Base-by-base conservation (phyloP, 2,888 invertebrate genomes). In the Noctua janthina region DNA sequence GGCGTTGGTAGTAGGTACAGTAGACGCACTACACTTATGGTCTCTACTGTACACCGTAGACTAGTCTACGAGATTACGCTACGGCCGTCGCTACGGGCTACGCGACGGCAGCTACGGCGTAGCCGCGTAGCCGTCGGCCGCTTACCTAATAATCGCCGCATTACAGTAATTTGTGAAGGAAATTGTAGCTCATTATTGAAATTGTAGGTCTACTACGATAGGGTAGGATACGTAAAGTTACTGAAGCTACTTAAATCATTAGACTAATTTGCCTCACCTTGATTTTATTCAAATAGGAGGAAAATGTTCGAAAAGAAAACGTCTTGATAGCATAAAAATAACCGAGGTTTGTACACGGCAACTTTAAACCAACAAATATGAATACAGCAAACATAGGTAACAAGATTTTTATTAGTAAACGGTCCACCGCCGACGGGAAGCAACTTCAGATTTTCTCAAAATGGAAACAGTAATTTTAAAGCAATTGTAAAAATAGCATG, bases 51-150 rank as follows among this genome's bases (percentile, higher is more conserved):
- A n/a, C n/a, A n/a, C 7, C 54, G 54, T 76, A 56, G 43, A 43
- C 68, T n/a, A 69, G 35, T 68, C 78, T 83, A 81, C 82, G 76
- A 13, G 15, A 79, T 85, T 78, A 46, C 17, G 51, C 79, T 73
- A 86, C 81, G 75, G 76, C 83, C 80, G 83, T 75, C 85, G 88
- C 56, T 56, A 56, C 56, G 56, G 4, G 23, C 23, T 56, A 59
- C 56, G 56, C 56, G 11, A 11, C 59, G n/a, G 59, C n/a, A 13
- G 73, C 68, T 68, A 68, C 43, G 68, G 43, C 68, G 68, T 68
- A 68, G 67, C 67, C n/a, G 67, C 89, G 89, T 74, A 88, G 90
- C 89, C 87, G 90, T 15, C 90, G 89, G 89, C 83, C 68, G 76
- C 70, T 82, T 75, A 71, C 67, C 39, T 62, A 79, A 68, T 39